Evolutionary conservation across 2,113 vertebrate species (phyloP).

Genomic region (Pipra filicauda): DNA sequence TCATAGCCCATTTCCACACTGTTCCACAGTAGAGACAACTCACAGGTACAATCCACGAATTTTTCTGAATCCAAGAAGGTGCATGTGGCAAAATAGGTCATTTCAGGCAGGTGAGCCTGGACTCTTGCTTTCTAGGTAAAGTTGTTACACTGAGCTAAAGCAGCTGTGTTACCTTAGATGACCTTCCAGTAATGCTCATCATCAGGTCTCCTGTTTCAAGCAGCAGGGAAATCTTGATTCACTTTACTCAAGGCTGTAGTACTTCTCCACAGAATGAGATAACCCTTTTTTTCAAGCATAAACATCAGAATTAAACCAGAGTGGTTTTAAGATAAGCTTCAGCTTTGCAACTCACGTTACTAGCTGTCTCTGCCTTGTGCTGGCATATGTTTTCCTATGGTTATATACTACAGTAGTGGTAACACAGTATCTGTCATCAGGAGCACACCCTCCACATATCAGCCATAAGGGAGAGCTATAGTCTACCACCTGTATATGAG

Average conservation of each 20-base stretch:
- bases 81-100: not conserved
- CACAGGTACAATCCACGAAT: not conserved
- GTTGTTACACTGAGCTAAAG: not conserved
- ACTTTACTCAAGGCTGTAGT: not conserved
- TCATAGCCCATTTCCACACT: not conserved
- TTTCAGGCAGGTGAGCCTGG: not conserved
- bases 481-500: not conserved
- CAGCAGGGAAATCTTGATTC: not conserved
- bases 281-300: not conserved
- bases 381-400: not conserved
- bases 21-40: not conserved
- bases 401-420: not conserved
- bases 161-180: not conserved
- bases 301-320: not conserved
- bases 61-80: not conserved
- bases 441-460: fast-evolving
- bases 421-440: not conserved
- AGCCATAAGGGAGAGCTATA: not conserved
- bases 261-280: not conserved
- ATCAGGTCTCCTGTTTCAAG: not conserved
- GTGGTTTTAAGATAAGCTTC: not conserved
- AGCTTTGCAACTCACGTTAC: not conserved
- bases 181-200: not conserved
- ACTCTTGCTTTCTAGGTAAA: not conserved
- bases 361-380: not conserved